phyloP scores from a whole-genome alignment of 2,797 vertebrate species.

The Craterocephalus amniculus region DNA sequence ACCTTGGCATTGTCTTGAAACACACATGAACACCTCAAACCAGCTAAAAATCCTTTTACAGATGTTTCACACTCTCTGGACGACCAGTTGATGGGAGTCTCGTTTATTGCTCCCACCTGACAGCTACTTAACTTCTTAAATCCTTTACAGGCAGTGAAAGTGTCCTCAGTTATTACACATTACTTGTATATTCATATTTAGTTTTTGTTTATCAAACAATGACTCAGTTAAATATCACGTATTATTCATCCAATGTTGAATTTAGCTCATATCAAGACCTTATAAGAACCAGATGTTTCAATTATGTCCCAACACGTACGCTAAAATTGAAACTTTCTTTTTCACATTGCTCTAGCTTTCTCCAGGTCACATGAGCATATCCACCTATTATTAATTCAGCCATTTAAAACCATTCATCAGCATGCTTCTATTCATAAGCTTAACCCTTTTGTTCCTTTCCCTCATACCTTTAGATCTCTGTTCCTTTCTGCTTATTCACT shows the following conservation, averaged over 20 bases:
- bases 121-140: not conserved
- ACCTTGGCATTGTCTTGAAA: not conserved
- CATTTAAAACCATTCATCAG: constrained; percentile 39
- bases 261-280: not conserved
- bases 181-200: not conserved
- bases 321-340: not conserved
- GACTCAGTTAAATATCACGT: not conserved
- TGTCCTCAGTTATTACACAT: not conserved
- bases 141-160: not conserved
- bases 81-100: not conserved
- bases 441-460: constrained; percentile 13
- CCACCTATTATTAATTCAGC: constrained; percentile 36
- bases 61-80: not conserved
- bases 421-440: not conserved
- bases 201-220: not conserved
- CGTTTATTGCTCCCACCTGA: not conserved
- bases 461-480: constrained; percentile 20
- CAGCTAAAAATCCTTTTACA: not conserved
- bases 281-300: not conserved
- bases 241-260: not conserved
- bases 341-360: constrained; percentile 6
- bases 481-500: constrained; percentile 8
- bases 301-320: not conserved
- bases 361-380: constrained; percentile 34
- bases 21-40: not conserved